A percentile compares a stretch with the other conserved stretches of the same genome.
Evolutionary conservation across 2,113 vertebrate genomes (phyloP).

Genomic region (Labeo rohita): DNA sequence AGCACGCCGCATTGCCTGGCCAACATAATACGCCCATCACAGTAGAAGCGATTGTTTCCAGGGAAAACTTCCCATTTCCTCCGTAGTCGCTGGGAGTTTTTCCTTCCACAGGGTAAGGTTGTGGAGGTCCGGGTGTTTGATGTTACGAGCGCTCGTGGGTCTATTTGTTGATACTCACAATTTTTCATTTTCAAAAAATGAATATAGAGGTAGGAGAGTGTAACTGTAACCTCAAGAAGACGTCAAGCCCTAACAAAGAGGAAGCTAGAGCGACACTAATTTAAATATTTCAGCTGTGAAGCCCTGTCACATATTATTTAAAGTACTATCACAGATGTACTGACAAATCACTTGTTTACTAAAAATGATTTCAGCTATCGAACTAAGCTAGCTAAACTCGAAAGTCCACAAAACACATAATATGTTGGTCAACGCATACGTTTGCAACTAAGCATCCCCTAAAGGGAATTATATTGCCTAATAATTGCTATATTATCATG

Average conservation of each 20-base stretch:
- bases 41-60: slow-evolving; percentile 89
- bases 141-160: slow-evolving; percentile 71
- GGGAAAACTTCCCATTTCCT: slow-evolving; percentile 93
- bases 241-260: not conserved
- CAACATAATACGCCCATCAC: slow-evolving; percentile 88
- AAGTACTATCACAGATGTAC: not conserved
- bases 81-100: slow-evolving; percentile 65
- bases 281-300: not conserved
- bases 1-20: slow-evolving; percentile 89
- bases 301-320: not conserved
- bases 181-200: slow-evolving; percentile 73
- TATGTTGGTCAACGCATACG: not conserved
- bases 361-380: not conserved
- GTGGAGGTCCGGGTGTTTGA: slow-evolving; percentile 45
- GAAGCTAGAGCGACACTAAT: not conserved
- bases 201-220: not conserved
- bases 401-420: not conserved
- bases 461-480: not conserved
- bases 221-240: not conserved
- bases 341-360: not conserved
- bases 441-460: slow-evolving; percentile 4
- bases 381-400: not conserved
- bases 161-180: slow-evolving; percentile 91
- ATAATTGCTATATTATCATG: not conserved
- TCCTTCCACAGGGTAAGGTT: slow-evolving; percentile 61